These are phyloP conservation scores for Morelia viridis DNA, from an alignment of 2,797 vertebrate genomes.

Conservation along the genomic window DNA sequence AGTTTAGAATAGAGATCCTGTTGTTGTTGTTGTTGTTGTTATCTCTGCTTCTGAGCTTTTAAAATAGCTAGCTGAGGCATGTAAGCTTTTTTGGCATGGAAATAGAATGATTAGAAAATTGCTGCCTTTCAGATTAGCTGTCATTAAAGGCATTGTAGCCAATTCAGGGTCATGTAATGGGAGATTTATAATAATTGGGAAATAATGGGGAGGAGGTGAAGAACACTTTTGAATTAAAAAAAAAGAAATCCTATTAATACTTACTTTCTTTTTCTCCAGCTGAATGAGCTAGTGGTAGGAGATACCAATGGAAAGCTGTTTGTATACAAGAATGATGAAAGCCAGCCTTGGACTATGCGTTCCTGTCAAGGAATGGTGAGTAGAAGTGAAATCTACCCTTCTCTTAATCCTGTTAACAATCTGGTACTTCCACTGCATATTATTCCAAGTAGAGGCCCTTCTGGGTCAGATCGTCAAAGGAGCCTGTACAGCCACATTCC, in stretches of 20 bases:
- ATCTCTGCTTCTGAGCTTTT: not conserved
- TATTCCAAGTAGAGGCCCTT: not conserved
- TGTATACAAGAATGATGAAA: conserved; percentile 92
- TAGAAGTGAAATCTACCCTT: conserved; percentile 8
- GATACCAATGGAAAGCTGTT: conserved; percentile 91
- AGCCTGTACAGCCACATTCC: not conserved
- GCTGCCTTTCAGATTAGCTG: not conserved
- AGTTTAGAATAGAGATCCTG: not conserved
- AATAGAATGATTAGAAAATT: not conserved
- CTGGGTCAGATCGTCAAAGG: not conserved
- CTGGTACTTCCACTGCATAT: not conserved
- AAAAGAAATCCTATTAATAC: not conserved
- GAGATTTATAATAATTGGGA: not conserved
- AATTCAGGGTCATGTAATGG: not conserved
- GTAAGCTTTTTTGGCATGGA: not conserved
- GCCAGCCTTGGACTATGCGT: conserved; percentile 87
- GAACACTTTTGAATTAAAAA: too few species aligned
- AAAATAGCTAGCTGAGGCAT: not conserved
- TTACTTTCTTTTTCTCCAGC: conserved; percentile 65
- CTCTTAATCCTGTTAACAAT: not conserved
- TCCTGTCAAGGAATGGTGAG: conserved; percentile 93
- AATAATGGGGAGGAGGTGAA: not conserved
- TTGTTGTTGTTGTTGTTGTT: not conserved
- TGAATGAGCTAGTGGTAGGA: conserved; percentile 94
- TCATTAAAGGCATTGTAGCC: not conserved